These are phyloP conservation scores for Synanceia verrucosa DNA, from an alignment of 2,797 vertebrate species.

Conservation along the genomic window DNA sequence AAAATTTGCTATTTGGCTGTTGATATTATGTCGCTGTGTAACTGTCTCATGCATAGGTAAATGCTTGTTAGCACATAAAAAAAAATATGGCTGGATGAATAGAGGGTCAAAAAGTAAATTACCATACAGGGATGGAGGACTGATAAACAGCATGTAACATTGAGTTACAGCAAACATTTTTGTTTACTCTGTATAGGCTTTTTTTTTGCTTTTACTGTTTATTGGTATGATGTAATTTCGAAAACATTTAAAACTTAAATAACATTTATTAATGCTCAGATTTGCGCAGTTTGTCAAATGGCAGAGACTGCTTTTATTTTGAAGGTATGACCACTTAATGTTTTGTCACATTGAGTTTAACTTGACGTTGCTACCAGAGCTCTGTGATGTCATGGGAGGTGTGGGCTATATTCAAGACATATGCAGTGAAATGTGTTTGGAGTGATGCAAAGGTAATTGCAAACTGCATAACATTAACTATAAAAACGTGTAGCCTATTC, in stretches of 20 bases:
- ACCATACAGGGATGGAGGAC: not conserved
- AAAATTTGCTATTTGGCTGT: not conserved
- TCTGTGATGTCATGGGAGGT: constrained; percentile 21
- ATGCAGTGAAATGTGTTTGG: not conserved
- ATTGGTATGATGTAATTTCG: not conserved
- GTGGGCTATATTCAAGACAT: constrained; percentile 27
- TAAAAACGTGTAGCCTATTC: not conserved
- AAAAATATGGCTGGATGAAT: not conserved
- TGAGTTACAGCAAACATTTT: not conserved
- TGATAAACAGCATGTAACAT: not conserved
- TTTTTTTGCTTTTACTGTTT: not conserved
- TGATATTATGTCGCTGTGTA: not conserved
- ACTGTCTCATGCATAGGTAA: not conserved
- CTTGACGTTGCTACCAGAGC: not conserved
- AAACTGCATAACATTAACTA: not conserved
- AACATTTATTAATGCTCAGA: not conserved
- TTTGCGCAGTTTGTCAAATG: not conserved
- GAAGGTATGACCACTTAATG: not conserved
- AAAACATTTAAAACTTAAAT: not conserved
- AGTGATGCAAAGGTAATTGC: not conserved
- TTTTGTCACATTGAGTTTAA: not conserved
- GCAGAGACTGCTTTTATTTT: constrained; percentile 29
- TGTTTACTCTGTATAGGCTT: too few relatives aligned
- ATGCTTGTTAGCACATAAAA: not conserved
- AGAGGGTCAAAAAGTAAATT: not conserved